Percentiles rank a stretch among this genome's conserved stretches.
phyloP scores from a whole-genome alignment of 2,888 invertebrate genomes.

The Lypha dubia region DNA sequence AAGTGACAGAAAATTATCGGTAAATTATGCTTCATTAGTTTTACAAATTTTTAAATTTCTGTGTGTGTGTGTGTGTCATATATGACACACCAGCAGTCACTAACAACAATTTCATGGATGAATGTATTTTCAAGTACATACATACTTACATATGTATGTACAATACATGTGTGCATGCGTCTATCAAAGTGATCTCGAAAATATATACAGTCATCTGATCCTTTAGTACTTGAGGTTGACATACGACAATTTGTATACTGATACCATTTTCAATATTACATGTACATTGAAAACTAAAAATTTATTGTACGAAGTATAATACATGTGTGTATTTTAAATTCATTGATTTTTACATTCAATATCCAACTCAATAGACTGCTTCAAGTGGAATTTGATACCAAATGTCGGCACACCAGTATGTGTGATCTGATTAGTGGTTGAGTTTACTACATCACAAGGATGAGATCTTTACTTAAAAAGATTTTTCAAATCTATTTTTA shows the following conservation, averaged over 20 bases:
- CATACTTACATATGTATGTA: not conserved
- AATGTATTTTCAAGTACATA: not conserved
- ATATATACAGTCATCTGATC: slow-evolving; percentile 19
- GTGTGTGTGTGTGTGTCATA: slow-evolving; percentile 15
- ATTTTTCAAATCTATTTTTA: not conserved
- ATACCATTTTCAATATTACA: slow-evolving; percentile 31
- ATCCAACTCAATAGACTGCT: slow-evolving; percentile 65
- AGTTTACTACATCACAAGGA: slow-evolving; percentile 1
- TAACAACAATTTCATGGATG: not conserved
- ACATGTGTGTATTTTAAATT: slow-evolving; percentile 20
- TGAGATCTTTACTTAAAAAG: not conserved
- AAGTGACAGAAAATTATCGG: slow-evolving; percentile 48
- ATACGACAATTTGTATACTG: slow-evolving; percentile 21
- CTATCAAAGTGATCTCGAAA: not conserved
- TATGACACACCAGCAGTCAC: slow-evolving; percentile 46
- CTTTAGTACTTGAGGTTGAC: slow-evolving; percentile 50
- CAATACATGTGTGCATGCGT: not conserved
- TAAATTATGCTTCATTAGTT: slow-evolving; percentile 42
- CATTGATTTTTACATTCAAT: slow-evolving; percentile 21
- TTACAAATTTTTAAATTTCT: not conserved
- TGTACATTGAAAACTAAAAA: not conserved
- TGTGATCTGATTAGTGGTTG: slow-evolving; percentile 64
- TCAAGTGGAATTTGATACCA: slow-evolving; percentile 65
- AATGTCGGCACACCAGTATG: slow-evolving; percentile 67
- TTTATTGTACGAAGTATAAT: slow-evolving; percentile 24